phyloP scores from a whole-genome alignment of 2,113 vertebrate species.

The Carollia perspicillata region DNA sequence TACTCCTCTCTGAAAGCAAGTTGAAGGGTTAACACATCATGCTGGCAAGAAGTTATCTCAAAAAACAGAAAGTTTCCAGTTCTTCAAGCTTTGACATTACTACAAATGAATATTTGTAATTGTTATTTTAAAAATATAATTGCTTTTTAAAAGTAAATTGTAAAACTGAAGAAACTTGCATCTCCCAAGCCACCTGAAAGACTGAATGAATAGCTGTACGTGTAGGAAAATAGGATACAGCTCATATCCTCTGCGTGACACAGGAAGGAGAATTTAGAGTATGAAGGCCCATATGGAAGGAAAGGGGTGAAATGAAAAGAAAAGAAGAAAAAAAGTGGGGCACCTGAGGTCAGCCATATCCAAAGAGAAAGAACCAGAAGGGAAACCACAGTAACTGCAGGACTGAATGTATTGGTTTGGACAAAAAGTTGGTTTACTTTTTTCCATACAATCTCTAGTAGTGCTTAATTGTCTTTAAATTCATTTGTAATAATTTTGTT shows the following conservation, averaged over 20 bases:
- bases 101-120: not conserved
- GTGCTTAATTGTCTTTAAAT: too few species aligned
- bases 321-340: not conserved
- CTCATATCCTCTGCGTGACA: not conserved
- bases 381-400: not conserved
- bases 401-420: not conserved
- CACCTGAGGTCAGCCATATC: rapidly evolving
- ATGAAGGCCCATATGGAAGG: not conserved
- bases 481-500: too few species aligned
- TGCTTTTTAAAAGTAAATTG: not conserved
- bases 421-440: too few species aligned
- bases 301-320: not conserved
- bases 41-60: not conserved
- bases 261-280: not conserved
- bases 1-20: not conserved
- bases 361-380: not conserved
- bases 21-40: not conserved
- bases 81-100: not conserved
- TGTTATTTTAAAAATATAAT: not conserved
- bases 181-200: not conserved
- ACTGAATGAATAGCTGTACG: not conserved
- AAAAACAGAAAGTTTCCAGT: not conserved
- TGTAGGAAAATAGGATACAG: not conserved
- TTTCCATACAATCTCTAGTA: too few species aligned
- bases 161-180: not conserved